These are phyloP conservation scores for Meda fulgida DNA, from an alignment of 2,797 vertebrate species.

Conservation along the genomic window DNA sequence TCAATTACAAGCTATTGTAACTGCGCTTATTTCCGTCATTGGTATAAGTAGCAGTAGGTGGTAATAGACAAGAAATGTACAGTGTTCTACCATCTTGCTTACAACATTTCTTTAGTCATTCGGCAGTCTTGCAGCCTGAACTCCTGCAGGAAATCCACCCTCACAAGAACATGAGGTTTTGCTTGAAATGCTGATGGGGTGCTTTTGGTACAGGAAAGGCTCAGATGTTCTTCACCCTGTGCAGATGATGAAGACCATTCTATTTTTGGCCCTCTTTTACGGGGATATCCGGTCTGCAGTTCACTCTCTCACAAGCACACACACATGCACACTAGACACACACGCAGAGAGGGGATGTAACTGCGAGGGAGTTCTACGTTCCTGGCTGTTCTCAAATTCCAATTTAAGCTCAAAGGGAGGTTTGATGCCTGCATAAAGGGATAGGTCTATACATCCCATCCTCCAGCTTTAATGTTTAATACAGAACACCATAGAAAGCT, in stretches of 20 bases:
- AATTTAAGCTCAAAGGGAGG: constrained; percentile 71
- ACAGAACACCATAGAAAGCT: constrained; percentile 42
- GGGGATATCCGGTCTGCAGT: constrained; percentile 51
- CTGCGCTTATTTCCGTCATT: no score
- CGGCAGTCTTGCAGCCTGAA: no score
- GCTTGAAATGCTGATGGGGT: constrained; percentile 43
- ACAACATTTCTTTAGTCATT: no score
- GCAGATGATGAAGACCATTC: constrained; percentile 49
- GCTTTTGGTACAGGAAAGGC: constrained; percentile 51
- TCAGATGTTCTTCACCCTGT: constrained; percentile 50
- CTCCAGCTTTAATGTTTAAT: constrained; percentile 71
- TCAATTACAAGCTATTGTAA: no score
- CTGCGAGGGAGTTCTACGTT: constrained; percentile 49
- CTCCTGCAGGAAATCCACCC: no score
- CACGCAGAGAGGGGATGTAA: constrained; percentile 8
- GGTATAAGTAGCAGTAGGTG: no score
- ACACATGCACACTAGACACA: constrained; percentile 33
- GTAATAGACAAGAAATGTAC: no score
- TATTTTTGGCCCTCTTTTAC: constrained; percentile 56
- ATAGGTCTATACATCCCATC: constrained; percentile 68
- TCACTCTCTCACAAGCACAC: constrained; percentile 19
- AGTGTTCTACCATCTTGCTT: no score
- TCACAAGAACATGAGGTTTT: constrained; percentile 19
- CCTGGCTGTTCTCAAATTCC: constrained; percentile 63
- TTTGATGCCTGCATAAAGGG: constrained; percentile 71